Evolutionary conservation across 2,888 invertebrate species (phyloP), one percentile per base, ranked within the genome.

Genomic region (Ophion obscuratus): DNA sequence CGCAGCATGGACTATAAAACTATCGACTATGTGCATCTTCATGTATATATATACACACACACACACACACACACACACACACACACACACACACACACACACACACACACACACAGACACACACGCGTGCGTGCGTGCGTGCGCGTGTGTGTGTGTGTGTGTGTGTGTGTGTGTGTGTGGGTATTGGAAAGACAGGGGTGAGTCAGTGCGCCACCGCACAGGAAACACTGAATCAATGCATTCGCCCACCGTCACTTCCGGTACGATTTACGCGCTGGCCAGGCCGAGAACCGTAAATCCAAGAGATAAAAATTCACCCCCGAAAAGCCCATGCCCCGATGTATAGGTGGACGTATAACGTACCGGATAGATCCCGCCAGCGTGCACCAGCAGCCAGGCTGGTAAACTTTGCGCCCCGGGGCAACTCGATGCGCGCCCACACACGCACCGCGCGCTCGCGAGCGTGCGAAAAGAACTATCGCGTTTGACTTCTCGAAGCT

Each of bases 241-340:
- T 87, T 87, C 87, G 83, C 85, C 83, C 85, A 81, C 81, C 87
- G 87, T 87, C 86, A 83, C 83, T 86, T 87, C 87, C 87, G 86
- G 75, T 80, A 83, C 86, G 84, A 86, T 87, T 87, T 86, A 87
- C 86, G 85, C 85, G 71, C 81, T 80, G 81, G 79, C 87, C 87
- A 74, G 64, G 67, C 75, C 84, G 84, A 84, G 84, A 87, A 84
- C 81, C 86, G 86, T 86, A 86, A 86, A 86, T 86, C 84, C 83
- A 81, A 84, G 83, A 86, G 86, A 86, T 86, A 86, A 86, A 86
- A 84, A 84, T 84, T 86, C 84, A 84, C 68, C 78, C 84, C 27
- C 76, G 20, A 17, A 59, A 62, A 70, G 17, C 62, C 47, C 47
- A 70, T 31, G 62, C 53, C 53, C 31, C 81, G 47, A 27, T n/a